Conservation (phyloP, 2,888 invertebrate species). For the Trichopria drosophilae region DNA sequence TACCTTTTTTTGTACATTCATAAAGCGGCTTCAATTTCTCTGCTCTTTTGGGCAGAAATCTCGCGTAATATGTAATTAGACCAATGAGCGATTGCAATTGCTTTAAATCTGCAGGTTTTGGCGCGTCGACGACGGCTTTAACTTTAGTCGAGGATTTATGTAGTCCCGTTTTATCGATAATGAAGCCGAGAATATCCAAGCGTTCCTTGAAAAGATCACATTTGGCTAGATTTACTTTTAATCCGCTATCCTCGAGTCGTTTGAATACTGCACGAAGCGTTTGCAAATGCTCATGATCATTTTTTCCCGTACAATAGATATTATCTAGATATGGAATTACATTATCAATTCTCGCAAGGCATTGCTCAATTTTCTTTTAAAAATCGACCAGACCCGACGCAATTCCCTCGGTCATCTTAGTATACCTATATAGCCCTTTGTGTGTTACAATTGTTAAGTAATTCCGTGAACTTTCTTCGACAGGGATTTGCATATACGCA, state of each 20-base stretch:
- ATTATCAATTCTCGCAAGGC: conserved; percentile 40
- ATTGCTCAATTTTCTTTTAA: conserved; percentile 44
- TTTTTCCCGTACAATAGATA: conserved; percentile 40
- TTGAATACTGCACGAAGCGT: conserved; percentile 38
- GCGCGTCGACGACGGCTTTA: conserved; percentile 18
- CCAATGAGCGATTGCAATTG: conserved; percentile 39
- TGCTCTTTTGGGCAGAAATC: conserved; percentile 45
- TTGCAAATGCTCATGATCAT: conserved; percentile 37
- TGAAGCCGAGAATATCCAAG: conserved; percentile 35
- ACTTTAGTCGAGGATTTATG: conserved; percentile 16
- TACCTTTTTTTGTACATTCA: conserved; percentile 35
- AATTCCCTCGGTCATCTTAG: conserved; percentile 46
- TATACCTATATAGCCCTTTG: conserved; percentile 46
- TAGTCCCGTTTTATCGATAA: conserved; percentile 21
- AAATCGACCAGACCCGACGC: conserved; percentile 48
- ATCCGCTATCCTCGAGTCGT: conserved; percentile 36
- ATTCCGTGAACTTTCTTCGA: conserved; percentile 43
- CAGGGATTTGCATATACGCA: conserved; percentile 50
- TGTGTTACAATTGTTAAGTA: conserved; percentile 49
- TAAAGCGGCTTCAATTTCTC: conserved; percentile 42
- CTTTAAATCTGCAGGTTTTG: conserved; percentile 14
- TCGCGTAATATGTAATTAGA: conserved; percentile 47
- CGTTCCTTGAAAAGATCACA: conserved; percentile 40
- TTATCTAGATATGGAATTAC: conserved; percentile 44
- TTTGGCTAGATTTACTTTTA: conserved; percentile 41